These are phyloP conservation scores for Laupala kohalensis DNA, from an alignment of 1,140 invertebrate genomes.

Conservation along the genomic window DNA sequence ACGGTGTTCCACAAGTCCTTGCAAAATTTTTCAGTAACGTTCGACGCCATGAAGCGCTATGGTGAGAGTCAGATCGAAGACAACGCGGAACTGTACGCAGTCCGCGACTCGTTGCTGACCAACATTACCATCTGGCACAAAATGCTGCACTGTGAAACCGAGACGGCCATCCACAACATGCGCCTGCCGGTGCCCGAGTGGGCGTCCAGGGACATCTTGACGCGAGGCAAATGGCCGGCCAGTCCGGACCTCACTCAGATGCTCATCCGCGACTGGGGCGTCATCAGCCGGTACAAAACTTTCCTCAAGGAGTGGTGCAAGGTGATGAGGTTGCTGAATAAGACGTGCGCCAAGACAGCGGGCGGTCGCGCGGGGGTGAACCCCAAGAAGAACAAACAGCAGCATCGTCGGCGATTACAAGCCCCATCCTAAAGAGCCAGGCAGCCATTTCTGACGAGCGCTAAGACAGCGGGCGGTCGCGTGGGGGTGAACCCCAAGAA, in stretches of 20 bases:
- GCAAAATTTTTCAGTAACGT: neutral
- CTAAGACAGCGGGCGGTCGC: too few relatives aligned
- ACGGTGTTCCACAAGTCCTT: neutral
- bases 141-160: neutral
- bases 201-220: neutral
- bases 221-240: neutral
- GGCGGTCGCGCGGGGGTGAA: neutral
- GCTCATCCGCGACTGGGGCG: neutral
- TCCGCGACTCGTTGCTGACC: neutral
- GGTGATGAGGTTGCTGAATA: neutral
- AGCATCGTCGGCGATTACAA: neutral
- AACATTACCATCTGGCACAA: neutral
- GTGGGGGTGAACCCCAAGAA: neutral
- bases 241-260: neutral
- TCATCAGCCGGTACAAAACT: neutral
- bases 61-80: neutral
- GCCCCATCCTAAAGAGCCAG: too few relatives aligned
- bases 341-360: neutral
- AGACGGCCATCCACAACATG: neutral
- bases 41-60: neutral
- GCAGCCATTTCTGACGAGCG: neutral
- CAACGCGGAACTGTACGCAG: neutral
- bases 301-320: neutral
- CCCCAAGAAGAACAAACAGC: neutral
- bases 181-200: neutral